Percentiles rank a stretch among this genome's conserved stretches.
phyloP scores from a whole-genome alignment of 2,113 vertebrate genomes.

The Vidua macroura region DNA sequence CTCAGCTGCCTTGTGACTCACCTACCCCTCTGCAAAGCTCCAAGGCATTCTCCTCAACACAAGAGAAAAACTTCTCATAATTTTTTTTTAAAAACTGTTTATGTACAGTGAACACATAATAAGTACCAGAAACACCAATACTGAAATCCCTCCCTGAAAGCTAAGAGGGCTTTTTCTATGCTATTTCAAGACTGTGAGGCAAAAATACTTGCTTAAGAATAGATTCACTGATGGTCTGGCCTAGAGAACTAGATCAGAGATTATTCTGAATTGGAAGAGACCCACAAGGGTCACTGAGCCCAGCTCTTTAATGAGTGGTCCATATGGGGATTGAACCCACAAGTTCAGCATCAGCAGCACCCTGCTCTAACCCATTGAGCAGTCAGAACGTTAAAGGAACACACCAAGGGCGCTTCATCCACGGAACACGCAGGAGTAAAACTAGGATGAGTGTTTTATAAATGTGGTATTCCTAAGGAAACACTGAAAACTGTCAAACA shows the following conservation, averaged over 20 bases:
- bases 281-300: background rate
- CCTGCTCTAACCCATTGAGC: background rate
- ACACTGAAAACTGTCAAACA: background rate
- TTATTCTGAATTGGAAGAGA: background rate
- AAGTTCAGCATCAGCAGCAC: accelerated
- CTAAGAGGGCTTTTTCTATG: background rate
- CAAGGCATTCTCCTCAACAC: background rate
- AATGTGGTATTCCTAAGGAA: background rate
- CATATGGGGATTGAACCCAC: background rate
- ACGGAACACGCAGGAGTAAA: background rate
- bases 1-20: background rate
- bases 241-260: background rate
- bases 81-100: background rate
- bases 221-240: background rate
- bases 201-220: background rate
- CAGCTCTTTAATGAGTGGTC: background rate
- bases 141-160: background rate
- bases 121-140: background rate
- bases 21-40: background rate
- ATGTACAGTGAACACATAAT: background rate
- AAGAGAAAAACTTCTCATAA: background rate
- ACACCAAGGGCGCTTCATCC: background rate
- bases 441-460: background rate
- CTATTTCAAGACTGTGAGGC: background rate
- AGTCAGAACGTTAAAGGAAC: background rate